These are phyloP conservation scores for Sebastes hubbsi DNA, from an alignment of 2,797 vertebrate species.

Conservation along the genomic window DNA sequence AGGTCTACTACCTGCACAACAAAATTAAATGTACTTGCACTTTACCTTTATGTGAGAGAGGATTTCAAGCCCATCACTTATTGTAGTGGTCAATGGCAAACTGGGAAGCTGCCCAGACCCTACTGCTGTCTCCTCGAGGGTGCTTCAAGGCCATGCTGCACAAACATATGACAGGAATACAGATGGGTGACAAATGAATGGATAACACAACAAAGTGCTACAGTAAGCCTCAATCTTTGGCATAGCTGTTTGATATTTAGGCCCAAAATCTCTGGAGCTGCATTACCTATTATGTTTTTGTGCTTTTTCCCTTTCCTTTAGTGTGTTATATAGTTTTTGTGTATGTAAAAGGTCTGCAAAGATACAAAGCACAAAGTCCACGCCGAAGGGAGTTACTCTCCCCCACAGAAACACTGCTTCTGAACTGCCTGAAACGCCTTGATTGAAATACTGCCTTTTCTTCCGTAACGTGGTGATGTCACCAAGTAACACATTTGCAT, in stretches of 20 bases:
- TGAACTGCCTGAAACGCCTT: too few species aligned
- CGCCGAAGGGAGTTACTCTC: too few species aligned
- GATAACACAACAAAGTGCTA: not conserved
- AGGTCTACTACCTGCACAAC: not conserved
- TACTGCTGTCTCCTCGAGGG: not conserved
- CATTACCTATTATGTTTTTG: too few species aligned
- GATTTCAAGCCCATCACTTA: not conserved
- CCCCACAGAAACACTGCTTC: too few species aligned
- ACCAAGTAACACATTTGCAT: too few species aligned
- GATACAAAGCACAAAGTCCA: too few species aligned
- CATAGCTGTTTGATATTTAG: not conserved
- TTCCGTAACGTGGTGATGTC: too few species aligned
- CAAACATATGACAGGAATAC: not conserved
- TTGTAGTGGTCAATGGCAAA: not conserved
- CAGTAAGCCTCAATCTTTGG: not conserved
- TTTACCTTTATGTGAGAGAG: not conserved
- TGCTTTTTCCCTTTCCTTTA: too few species aligned
- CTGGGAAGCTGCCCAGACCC: not conserved
- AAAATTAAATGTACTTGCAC: constrained; percentile 10
- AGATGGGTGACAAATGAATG: not conserved
- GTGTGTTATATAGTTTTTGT: too few species aligned
- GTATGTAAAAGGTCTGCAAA: too few species aligned
- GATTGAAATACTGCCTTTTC: too few species aligned
- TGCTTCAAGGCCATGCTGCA: not conserved
- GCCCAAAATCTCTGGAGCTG: not conserved